Evolutionary conservation across 2,888 invertebrate species (phyloP), one percentile per base, ranked within the genome.

Genomic region (Sialis lutaria): DNA sequence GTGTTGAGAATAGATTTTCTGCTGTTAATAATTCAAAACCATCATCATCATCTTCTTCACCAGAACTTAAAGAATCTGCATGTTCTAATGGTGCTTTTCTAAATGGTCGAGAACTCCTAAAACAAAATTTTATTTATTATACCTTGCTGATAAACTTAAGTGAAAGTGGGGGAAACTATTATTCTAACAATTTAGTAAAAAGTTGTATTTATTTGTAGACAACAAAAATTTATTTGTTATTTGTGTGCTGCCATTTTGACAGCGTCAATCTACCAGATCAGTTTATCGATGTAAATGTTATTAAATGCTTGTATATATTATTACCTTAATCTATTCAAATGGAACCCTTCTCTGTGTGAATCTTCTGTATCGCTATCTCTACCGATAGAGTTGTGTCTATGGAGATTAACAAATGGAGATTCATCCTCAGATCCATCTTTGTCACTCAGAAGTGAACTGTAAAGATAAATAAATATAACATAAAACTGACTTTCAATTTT

Each of bases 21-120:
- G 90, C 89, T 2, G 90, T 90, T 55, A 91, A 75, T 56, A 89
- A 78, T 62, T 91, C 90, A 69, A 91, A 91, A 54, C 87, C 88
- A 59, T 91, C 91, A 58, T 88, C 88, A 56, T 89, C 82, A 61
- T 87, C 89, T 52, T 84, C 84, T 65, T 90, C 81, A 50, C 90
- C 81, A 42, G 90, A 90, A 63, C 89, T 89, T 52, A 88, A 75
- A 51, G 89, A 89, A 65, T 90, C 90, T 34, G 82, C 82, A 55
- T 82, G 79, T 59, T 82, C 77, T 32, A 75, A 58, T 13, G 74
- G 72, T 44, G 75, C 60, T 52, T 67, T 78, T 51, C 79, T 74
- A 30, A 72, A 67, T 40, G 85, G 83, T 50, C 83, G 67, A 22
- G 80, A 77, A 59, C 80, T 81, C 64, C 79, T 76, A 53, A 50